phyloP scores from a whole-genome alignment of 2,888 invertebrate species.

The Tachina grossa region DNA sequence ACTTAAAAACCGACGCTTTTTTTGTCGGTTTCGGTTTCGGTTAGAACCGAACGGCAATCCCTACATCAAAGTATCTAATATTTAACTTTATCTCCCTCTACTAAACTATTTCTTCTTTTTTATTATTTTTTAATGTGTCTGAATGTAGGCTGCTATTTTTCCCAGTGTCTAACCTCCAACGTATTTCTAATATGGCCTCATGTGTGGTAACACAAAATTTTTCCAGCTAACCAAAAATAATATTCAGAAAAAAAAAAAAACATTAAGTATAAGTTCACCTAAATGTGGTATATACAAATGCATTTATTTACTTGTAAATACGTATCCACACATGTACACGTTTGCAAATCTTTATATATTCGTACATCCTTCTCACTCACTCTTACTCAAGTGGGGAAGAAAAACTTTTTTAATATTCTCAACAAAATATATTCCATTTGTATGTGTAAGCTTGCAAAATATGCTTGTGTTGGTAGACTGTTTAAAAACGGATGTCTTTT shows the following conservation, averaged over 20 bases:
- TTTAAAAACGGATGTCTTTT: constrained; percentile 62
- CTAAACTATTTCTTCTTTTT: neutral
- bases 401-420: constrained; percentile 18
- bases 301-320: constrained; percentile 36
- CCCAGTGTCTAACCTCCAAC: constrained; percentile 24
- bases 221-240: constrained; percentile 36
- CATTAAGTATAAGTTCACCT: constrained; percentile 52
- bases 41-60: no score
- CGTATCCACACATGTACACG: neutral
- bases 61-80: neutral
- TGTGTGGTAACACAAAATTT: constrained; percentile 41
- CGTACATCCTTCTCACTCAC: constrained; percentile 46
- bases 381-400: constrained; percentile 22
- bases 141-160: constrained; percentile 17
- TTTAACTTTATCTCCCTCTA: neutral
- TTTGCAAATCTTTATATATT: constrained; percentile 7
- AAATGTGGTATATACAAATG: constrained; percentile 59
- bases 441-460: constrained; percentile 12
- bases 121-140: neutral
- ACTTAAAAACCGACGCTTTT: no score
- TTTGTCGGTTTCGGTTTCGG: no score
- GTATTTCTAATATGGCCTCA: constrained; percentile 50
- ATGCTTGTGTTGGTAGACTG: constrained; percentile 51
- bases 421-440: constrained; percentile 4
- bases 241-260: constrained; percentile 10